Conservation (phyloP, 2,113 vertebrate genomes). For the Lates calcarifer region DNA sequence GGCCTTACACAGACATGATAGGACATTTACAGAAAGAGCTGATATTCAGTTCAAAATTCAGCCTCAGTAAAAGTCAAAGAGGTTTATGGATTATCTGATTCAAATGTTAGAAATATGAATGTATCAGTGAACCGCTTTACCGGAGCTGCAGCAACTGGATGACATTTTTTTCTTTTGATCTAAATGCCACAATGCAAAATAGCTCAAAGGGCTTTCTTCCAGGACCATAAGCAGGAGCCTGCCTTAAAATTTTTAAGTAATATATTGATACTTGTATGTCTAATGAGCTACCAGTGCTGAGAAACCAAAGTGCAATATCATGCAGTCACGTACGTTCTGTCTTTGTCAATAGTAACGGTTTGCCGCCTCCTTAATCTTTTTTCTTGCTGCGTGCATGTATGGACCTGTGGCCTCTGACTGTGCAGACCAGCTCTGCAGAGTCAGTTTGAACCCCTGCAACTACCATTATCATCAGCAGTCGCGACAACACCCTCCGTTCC, state of each 20-base stretch:
- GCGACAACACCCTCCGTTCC: conserved; percentile 77
- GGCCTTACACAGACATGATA: too few species aligned
- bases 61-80: too few species aligned
- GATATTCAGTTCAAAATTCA: too few species aligned
- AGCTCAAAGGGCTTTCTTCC: background rate
- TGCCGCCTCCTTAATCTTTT: conserved; percentile 42
- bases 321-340: background rate
- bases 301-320: conserved; percentile 16
- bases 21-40: too few species aligned
- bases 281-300: background rate
- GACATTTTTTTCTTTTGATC: background rate
- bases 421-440: conserved; percentile 80
- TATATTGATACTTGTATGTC: background rate
- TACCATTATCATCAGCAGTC: conserved; percentile 61
- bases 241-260: background rate
- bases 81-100: too few species aligned
- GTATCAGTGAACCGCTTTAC: too few species aligned
- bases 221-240: background rate
- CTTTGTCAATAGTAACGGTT: conserved; percentile 72
- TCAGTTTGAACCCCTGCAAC: conserved; percentile 75
- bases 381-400: conserved; percentile 63
- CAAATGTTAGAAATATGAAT: too few species aligned
- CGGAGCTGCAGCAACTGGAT: too few species aligned
- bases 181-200: background rate
- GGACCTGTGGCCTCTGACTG: conserved; percentile 74